Evolutionary conservation across 2,797 vertebrate genomes (phyloP).

Genomic region (Sciurus carolinensis): DNA sequence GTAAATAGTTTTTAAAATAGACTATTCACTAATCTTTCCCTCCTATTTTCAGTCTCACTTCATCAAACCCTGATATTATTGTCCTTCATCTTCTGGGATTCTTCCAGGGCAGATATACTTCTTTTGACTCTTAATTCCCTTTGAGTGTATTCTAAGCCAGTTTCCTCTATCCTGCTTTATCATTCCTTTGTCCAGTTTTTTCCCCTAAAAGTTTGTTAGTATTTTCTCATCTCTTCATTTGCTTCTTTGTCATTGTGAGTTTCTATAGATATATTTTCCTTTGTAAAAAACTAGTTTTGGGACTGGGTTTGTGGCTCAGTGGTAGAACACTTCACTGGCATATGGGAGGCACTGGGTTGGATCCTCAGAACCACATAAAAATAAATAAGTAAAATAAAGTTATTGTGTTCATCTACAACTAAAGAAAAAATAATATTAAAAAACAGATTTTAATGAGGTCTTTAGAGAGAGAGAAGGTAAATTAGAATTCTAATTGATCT

Average conservation of each 20-base stretch:
- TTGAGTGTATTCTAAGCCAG: not conserved
- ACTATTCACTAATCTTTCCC: not conserved
- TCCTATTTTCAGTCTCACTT: slow-evolving; percentile 2
- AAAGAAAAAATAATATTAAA: too few species aligned
- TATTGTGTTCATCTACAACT: too few species aligned
- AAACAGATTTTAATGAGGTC: slow-evolving; percentile 33
- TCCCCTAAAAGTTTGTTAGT: not conserved
- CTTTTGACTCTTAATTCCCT: not conserved
- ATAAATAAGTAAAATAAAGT: too few species aligned
- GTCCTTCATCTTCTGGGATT: not conserved
- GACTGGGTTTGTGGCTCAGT: too few species aligned
- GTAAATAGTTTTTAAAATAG: not conserved
- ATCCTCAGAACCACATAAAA: too few species aligned
- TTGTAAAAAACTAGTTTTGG: not conserved
- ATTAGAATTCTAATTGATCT: slow-evolving; percentile 52
- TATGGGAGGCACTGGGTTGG: too few species aligned
- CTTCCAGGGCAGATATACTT: not conserved
- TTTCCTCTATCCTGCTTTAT: not conserved
- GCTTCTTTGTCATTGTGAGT: slow-evolving; percentile 10
- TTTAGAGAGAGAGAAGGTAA: not conserved
- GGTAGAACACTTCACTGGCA: too few species aligned
- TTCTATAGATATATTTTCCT: slow-evolving; percentile 4
- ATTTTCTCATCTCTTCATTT: slow-evolving; percentile 49
- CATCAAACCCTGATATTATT: not conserved
- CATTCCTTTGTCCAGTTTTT: not conserved